Percentiles rank a stretch among this genome's conserved stretches.
Conservation (phyloP, 2,113 vertebrate species). For the Melanotaenia duboulayi region DNA sequence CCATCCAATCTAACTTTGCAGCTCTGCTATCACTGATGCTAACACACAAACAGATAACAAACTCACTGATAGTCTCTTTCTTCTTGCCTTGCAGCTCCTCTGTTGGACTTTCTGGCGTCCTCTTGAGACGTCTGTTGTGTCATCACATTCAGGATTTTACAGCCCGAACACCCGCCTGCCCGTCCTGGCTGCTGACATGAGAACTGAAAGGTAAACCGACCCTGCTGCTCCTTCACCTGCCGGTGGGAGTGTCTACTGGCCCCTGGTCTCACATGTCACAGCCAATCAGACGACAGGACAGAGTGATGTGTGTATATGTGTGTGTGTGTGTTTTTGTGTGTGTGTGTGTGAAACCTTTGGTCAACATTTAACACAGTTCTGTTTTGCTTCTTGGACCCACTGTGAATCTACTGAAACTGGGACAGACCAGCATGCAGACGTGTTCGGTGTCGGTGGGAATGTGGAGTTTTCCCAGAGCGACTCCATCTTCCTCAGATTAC, state of each 20-base stretch:
- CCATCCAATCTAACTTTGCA: too few species aligned
- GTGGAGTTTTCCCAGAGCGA: neutral
- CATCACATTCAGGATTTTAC: slow-evolving; percentile 25
- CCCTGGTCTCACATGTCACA: slow-evolving; percentile 33
- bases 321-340: neutral
- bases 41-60: too few species aligned
- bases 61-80: slow-evolving; percentile 62
- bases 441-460: too few species aligned
- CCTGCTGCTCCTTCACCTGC: slow-evolving; percentile 40
- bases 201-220: slow-evolving; percentile 6
- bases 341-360: slow-evolving; percentile 63
- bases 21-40: too few species aligned
- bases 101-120: slow-evolving; percentile 37
- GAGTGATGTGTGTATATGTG: slow-evolving; percentile 14
- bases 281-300: slow-evolving; percentile 53
- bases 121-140: slow-evolving; percentile 48
- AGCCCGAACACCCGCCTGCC: neutral
- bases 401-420: neutral
- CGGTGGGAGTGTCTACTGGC: slow-evolving; percentile 41
- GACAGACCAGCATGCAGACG: neutral
- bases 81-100: slow-evolving; percentile 15
- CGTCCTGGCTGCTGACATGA: neutral
- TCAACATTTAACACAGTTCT: slow-evolving; percentile 23
- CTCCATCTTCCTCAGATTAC: neutral
- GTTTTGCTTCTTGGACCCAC: slow-evolving; percentile 5